These are phyloP conservation scores for Thalpophila matura DNA, from an alignment of 2,888 invertebrate species.

Conservation along the genomic window DNA sequence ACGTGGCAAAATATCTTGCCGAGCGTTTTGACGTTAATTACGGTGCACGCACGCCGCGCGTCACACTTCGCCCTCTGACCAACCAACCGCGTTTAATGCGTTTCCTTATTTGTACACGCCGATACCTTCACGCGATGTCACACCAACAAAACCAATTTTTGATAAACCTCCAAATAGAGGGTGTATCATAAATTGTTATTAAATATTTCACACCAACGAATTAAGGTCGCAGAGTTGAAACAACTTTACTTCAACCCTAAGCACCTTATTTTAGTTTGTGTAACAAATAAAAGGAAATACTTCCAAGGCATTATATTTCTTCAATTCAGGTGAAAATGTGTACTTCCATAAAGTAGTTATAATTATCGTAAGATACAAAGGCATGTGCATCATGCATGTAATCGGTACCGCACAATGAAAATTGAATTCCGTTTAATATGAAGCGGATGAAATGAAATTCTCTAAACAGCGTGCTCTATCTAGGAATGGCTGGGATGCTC, in stretches of 20 bases:
- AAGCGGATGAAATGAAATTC: slow-evolving; percentile 82
- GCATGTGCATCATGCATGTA: slow-evolving; percentile 54
- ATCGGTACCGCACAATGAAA: slow-evolving; percentile 74
- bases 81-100: slow-evolving; percentile 57
- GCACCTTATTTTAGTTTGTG: neutral
- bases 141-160: slow-evolving; percentile 30
- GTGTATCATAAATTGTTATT: slow-evolving; percentile 24
- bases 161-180: slow-evolving; percentile 17
- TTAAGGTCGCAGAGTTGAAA: neutral
- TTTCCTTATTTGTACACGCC: slow-evolving; percentile 64
- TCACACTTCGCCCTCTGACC: slow-evolving; percentile 53
- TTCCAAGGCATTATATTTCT: neutral
- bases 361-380: slow-evolving; percentile 24
- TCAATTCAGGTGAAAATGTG: neutral
- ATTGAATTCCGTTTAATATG: slow-evolving; percentile 82
- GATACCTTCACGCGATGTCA: slow-evolving; percentile 61
- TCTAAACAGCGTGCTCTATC: slow-evolving; percentile 84
- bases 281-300: neutral
- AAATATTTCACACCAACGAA: slow-evolving; percentile 17
- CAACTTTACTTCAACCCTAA: neutral
- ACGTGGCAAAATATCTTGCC: slow-evolving; percentile 48
- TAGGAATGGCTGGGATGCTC: slow-evolving; percentile 76
- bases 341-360: slow-evolving; percentile 11
- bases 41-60: slow-evolving; percentile 45
- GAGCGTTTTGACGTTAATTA: slow-evolving; percentile 60